Evolutionary conservation across 2,113 vertebrate species (phyloP).

Genomic region (Chinchilla lanigera): DNA sequence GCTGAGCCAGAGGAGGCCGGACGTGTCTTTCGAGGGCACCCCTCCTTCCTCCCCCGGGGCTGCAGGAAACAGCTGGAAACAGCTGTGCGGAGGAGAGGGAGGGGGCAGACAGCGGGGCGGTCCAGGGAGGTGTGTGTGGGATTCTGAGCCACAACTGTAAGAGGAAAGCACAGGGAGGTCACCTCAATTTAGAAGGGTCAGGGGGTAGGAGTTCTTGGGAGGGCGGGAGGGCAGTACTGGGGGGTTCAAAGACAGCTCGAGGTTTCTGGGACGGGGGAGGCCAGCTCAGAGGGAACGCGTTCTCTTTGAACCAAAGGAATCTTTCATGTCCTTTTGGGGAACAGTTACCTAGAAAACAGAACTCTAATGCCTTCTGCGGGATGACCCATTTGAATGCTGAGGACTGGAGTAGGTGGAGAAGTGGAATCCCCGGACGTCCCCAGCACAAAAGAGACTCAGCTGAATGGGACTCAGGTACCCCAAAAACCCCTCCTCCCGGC

Average conservation of each 20-base stretch:
- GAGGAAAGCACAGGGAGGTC: background rate
- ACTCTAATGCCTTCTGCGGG: background rate
- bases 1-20: conserved; percentile 71
- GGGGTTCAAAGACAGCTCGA: background rate
- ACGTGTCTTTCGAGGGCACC: conserved; percentile 68
- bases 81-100: conserved; percentile 72
- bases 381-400: conserved; percentile 21
- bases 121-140: conserved; percentile 54
- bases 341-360: conserved; percentile 41
- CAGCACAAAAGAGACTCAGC: background rate
- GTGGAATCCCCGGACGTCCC: background rate
- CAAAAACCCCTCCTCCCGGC: background rate
- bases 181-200: conserved; percentile 29
- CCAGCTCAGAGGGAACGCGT: conserved; percentile 41
- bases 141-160: conserved; percentile 39
- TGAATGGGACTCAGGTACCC: background rate
- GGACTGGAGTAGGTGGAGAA: background rate
- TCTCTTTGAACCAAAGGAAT: conserved; percentile 17
- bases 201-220: conserved; percentile 26
- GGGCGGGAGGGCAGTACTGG: background rate
- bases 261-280: conserved; percentile 11
- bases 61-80: conserved; percentile 82
- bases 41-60: conserved; percentile 55
- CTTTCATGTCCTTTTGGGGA: conserved; percentile 4
- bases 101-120: conserved; percentile 26